Evolutionary conservation across 2,797 vertebrate species (phyloP).

Genomic region (Platyrinchus mystaceus): DNA sequence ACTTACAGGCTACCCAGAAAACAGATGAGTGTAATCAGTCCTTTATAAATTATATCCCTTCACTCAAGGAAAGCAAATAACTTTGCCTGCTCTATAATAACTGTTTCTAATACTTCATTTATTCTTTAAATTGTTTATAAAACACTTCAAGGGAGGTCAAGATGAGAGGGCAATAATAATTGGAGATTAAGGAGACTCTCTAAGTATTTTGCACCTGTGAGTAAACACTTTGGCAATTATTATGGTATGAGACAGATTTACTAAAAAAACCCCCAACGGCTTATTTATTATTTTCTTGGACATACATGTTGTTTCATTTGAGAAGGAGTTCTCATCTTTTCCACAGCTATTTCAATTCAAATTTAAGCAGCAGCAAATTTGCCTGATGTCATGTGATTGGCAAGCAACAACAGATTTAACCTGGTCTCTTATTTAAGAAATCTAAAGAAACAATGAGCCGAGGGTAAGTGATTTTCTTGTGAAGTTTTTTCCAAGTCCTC

Average conservation of each 20-base stretch:
- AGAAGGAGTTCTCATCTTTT: neutral
- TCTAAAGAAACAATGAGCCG: neutral
- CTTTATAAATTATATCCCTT: slow-evolving; percentile 63
- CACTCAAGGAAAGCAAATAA: slow-evolving; percentile 69
- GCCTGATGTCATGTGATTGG: neutral
- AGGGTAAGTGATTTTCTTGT: neutral
- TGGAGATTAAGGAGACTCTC: slow-evolving; percentile 57
- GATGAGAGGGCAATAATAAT: slow-evolving; percentile 52
- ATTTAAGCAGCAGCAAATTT: neutral
- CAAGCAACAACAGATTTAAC: neutral
- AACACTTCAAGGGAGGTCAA: slow-evolving; percentile 65
- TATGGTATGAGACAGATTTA: slow-evolving; percentile 38
- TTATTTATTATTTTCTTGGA: slow-evolving; percentile 9
- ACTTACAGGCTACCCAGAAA: slow-evolving; percentile 56
- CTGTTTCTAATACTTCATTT: slow-evolving; percentile 67
- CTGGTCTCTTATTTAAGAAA: neutral
- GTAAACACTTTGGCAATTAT: slow-evolving; percentile 51
- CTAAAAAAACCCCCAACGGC: neutral
- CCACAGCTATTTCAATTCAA: neutral
- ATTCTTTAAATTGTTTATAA: slow-evolving; percentile 70
- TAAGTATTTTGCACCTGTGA: slow-evolving; percentile 49
- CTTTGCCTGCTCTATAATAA: slow-evolving; percentile 53
- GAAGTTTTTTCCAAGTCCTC: neutral
- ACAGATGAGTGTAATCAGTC: slow-evolving; percentile 64
- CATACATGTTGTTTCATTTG: neutral